phyloP scores from a whole-genome alignment of 2,113 vertebrate species.

The Rhinogobius similis region DNA sequence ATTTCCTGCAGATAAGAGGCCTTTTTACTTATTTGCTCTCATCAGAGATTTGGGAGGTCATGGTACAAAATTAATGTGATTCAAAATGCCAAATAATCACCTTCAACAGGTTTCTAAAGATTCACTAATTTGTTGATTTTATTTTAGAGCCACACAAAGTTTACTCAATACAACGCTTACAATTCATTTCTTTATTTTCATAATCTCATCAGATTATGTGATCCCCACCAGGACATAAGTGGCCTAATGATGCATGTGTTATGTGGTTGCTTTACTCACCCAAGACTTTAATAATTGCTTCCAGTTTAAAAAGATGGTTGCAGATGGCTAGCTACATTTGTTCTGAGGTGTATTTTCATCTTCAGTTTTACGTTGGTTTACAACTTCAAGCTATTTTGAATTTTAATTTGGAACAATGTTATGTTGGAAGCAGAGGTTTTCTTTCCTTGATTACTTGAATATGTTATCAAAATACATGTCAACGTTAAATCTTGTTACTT shows the following conservation, averaged over 20 bases:
- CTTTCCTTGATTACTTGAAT: too few species aligned
- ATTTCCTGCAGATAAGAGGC: constrained; percentile 81
- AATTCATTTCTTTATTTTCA: not conserved
- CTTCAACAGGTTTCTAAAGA: not conserved
- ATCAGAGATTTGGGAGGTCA: constrained; percentile 47
- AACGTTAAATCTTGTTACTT: too few species aligned
- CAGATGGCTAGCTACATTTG: constrained; percentile 44
- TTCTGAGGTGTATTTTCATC: not conserved
- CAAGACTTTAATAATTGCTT: constrained; percentile 76
- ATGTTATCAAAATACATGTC: too few species aligned
- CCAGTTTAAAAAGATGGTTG: constrained; percentile 72
- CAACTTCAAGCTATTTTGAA: not conserved
- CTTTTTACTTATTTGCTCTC: constrained; percentile 61
- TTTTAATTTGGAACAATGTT: not conserved
- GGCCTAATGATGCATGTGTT: constrained; percentile 68
- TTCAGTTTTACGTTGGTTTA: not conserved
- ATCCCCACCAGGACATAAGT: constrained; percentile 58
- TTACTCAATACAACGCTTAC: not conserved
- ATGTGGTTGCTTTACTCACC: constrained; percentile 71
- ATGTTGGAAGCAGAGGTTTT: not conserved
- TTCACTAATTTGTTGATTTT: not conserved
- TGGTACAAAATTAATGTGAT: constrained; percentile 14
- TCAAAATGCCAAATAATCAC: constrained; percentile 43
- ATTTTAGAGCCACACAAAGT: not conserved
- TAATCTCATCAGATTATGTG: constrained; percentile 39